These are phyloP conservation scores for Takifugu rubripes DNA, from an alignment of 2,797 vertebrate genomes.

Conservation along the genomic window DNA sequence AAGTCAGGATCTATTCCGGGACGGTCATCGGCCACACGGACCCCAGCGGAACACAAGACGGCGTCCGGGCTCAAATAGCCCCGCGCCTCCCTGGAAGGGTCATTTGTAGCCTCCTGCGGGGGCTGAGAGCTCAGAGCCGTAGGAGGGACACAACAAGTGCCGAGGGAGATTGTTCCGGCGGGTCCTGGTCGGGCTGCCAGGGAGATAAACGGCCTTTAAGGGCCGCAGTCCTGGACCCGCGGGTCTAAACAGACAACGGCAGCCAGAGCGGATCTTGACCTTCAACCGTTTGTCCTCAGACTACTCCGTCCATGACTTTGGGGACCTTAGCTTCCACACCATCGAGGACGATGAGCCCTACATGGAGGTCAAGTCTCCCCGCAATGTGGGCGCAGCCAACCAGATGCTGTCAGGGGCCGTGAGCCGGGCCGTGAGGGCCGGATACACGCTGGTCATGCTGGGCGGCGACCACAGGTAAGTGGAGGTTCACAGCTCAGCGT, in stretches of 20 bases:
- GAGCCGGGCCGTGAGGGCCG: constrained; percentile 81
- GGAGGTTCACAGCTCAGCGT: neutral
- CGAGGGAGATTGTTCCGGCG: constrained; percentile 54
- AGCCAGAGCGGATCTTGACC: too few relatives aligned
- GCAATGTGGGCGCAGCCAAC: constrained; percentile 88
- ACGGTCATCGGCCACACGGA: constrained; percentile 39
- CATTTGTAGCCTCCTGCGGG: neutral
- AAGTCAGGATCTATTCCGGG: constrained; percentile 62
- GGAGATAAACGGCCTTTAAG: too few relatives aligned
- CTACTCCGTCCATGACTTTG: constrained; percentile 88
- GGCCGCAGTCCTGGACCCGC: too few relatives aligned
- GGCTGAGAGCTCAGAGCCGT: constrained; percentile 49
- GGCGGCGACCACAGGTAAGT: constrained; percentile 96
- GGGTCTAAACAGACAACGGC: too few relatives aligned
- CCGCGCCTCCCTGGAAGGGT: constrained; percentile 10
- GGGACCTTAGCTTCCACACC: constrained; percentile 87
- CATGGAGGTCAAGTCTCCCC: constrained; percentile 85
- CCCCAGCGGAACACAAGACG: constrained; percentile 53
- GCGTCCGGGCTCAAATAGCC: constrained; percentile 34
- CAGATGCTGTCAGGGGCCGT: constrained; percentile 84
- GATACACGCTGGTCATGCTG: constrained; percentile 88
- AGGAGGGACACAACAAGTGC: constrained; percentile 33
- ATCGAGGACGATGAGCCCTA: constrained; percentile 87
- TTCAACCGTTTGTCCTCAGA: constrained; percentile 66
- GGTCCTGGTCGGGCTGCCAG: constrained; percentile 11